Base-by-base conservation (phyloP, 2,797 vertebrate genomes). In the Crocidura indochinensis region DNA sequence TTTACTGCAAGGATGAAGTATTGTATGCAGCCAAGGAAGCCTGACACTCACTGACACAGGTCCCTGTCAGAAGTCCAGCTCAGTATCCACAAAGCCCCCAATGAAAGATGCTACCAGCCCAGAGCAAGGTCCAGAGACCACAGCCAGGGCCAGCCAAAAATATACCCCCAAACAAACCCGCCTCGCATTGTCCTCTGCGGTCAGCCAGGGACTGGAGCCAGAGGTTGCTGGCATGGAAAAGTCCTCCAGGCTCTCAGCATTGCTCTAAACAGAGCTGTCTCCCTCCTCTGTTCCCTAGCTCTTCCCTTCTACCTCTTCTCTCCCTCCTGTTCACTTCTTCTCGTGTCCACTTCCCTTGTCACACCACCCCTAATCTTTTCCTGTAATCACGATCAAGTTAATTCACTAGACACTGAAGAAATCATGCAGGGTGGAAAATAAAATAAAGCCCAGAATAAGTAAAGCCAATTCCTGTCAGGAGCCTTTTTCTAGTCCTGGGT, bases 131-230 rank as follows among this genome's bases (percentile, higher is more conserved):
- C 82, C 2, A 2, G 11, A 68, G 84, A 65, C 76, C 93, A 68
- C 8, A 84, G 91, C 91, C 83, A 73, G 69, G 91, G 60, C 87
- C 68, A 75, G 76, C 72, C 89, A n/a, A 87, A 92, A 92, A 90
- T 85, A 81, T 72, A 88, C 71, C 84, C 67, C 76, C 86, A 89
- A 87, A 83, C 91, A 89, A 94, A 83, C 47, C 90, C 9, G 69
- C 85, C 73, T 93, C 68, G 20, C 87, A 92, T 93, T 97, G 95
- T 95, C 91, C 90, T 96, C 87, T 92, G 92, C 8, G 65, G 85
- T 89, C 6, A 1, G 64, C 51, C 8, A 20, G 85, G 84, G 91
- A 82, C 62, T 31, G 65, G 60, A 92, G 91, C 95, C 87, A 85
- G 90, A 93, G 89, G 91, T 92, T 3, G 1, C 76, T 24, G 84